Evolutionary conservation across 2,113 vertebrate genomes (phyloP).

Genomic region (Dasyurus viverrinus): DNA sequence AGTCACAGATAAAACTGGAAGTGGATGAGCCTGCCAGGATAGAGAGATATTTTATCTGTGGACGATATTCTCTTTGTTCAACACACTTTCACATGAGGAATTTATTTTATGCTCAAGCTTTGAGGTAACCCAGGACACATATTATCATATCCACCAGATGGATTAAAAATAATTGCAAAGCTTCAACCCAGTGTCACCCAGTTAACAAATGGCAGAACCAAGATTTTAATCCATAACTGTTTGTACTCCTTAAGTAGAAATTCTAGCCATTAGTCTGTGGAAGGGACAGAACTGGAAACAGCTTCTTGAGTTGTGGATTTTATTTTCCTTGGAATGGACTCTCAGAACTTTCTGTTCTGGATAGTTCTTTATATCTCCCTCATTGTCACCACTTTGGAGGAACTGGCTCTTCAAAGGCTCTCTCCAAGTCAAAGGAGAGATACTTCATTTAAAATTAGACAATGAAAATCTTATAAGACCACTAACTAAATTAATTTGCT

Average conservation of each 20-base stretch:
- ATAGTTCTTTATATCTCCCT: background rate
- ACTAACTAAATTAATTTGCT: slow-evolving; percentile 74
- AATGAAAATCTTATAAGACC: slow-evolving; percentile 55
- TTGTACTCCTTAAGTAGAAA: background rate
- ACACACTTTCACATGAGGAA: background rate
- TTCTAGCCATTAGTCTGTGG: background rate
- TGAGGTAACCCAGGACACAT: background rate
- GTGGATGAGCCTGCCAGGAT: background rate
- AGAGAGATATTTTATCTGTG: background rate
- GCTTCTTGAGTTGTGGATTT: background rate
- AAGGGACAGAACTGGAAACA: background rate
- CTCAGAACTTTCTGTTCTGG: background rate
- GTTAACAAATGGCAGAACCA: background rate
- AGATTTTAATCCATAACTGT: background rate
- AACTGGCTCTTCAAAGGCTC: slow-evolving; percentile 44
- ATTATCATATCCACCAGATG: background rate
- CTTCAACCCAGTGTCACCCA: background rate
- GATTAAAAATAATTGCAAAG: background rate
- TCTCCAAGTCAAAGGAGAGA: slow-evolving; percentile 53
- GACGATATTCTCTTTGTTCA: background rate
- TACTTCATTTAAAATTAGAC: slow-evolving; percentile 57
- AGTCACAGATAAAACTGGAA: background rate
- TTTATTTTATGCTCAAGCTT: background rate
- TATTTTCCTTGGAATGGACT: background rate
- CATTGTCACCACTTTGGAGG: background rate